Conservation (phyloP, 1,140 invertebrate genomes). For the Zaprionus lachaisei region DNA sequence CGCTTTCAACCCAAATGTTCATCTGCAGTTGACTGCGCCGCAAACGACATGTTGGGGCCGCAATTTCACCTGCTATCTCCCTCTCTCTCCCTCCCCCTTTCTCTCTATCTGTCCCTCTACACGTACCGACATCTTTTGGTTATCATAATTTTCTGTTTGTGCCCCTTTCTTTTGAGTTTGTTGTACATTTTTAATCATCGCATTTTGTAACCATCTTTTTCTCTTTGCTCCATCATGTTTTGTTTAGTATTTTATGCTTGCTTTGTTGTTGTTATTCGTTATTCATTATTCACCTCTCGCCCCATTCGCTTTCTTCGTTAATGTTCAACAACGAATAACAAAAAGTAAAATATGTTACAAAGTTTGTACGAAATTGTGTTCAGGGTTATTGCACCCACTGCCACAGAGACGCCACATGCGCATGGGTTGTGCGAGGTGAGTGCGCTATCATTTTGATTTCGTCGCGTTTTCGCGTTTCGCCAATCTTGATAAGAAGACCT, state of each 20-base stretch:
- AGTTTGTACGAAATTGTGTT: conserved; percentile 32
- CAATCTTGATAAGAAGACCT: conserved; percentile 33
- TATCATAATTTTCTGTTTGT: conserved; percentile 53
- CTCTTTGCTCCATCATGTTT: conserved; percentile 5
- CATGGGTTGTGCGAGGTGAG: not conserved
- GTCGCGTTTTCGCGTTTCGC: conserved; percentile 12
- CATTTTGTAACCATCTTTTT: conserved; percentile 68
- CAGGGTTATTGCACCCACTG: conserved; percentile 70
- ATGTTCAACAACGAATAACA: conserved; percentile 32
- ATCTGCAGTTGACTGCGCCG: conserved; percentile 68
- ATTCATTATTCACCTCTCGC: conserved; percentile 45
- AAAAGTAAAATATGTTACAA: conserved; percentile 41
- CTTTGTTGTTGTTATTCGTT: conserved; percentile 31
- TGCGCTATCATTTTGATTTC: conserved; percentile 23
- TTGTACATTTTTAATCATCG: conserved; percentile 68
- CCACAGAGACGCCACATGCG: conserved; percentile 23
- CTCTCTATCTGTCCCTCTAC: not conserved
- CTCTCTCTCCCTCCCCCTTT: not conserved
- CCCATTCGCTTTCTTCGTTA: conserved; percentile 59
- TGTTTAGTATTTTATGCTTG: conserved; percentile 23
- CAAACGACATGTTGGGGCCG: conserved; percentile 11
- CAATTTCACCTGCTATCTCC: conserved; percentile 4
- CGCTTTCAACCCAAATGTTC: conserved; percentile 73
- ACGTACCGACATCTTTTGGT: not conserved
- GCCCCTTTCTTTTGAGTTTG: conserved; percentile 35